A percentile compares a stretch with the other conserved stretches of the same genome.
phyloP scores from a whole-genome alignment of 2,797 vertebrate species.

The Capromys pilorides region DNA sequence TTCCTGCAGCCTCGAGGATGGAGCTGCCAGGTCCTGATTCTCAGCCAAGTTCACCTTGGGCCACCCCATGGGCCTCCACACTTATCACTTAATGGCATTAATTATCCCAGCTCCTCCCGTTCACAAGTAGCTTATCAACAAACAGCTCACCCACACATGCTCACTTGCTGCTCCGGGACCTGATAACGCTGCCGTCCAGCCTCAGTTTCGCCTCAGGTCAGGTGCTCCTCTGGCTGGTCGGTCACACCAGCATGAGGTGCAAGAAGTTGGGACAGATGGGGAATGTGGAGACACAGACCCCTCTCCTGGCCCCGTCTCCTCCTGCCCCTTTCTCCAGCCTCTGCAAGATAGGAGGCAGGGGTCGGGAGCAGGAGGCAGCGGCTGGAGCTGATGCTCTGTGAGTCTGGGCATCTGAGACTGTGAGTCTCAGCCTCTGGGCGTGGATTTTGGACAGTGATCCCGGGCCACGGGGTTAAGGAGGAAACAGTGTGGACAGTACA shows the following conservation, averaged over 20 bases:
- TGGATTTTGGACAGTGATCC: neutral
- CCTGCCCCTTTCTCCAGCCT: neutral
- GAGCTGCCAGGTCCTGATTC: neutral
- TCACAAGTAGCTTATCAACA: constrained; percentile 30
- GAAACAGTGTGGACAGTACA: no score
- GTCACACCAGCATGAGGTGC: fast-evolving
- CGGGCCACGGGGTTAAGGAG: neutral
- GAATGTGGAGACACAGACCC: fast-evolving
- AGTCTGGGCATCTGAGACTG: no score
- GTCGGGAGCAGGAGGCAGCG: no score
- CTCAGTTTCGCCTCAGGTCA: neutral
- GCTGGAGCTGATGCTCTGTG: neutral
- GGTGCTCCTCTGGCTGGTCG: fast-evolving
- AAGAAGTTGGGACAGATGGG: fast-evolving
- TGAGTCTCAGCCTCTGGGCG: constrained; percentile 1
- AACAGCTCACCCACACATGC: neutral
- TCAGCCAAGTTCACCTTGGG: neutral
- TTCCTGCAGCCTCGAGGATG: neutral
- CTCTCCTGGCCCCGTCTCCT: neutral
- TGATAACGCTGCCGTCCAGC: neutral
- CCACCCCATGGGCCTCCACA: fast-evolving
- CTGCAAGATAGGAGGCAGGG: neutral
- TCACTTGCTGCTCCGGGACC: fast-evolving
- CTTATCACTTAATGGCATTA: neutral
- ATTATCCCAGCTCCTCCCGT: neutral